A percentile compares a stretch with the other conserved stretches of the same genome.
These are phyloP conservation scores for Astyanax mexicanus DNA, from an alignment of 2,797 vertebrate genomes.

Conservation along the genomic window DNA sequence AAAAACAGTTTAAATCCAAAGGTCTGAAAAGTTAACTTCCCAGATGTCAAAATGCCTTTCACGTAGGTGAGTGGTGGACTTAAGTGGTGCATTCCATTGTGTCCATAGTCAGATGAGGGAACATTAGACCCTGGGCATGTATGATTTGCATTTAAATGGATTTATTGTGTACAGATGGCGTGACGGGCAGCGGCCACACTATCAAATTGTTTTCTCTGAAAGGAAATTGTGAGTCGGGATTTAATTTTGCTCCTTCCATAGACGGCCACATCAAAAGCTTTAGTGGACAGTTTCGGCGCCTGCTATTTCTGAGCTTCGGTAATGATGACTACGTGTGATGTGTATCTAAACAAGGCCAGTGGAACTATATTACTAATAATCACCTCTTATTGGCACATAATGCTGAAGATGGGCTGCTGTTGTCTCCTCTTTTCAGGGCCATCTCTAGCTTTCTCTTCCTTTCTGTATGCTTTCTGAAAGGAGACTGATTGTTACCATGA, in stretches of 20 bases:
- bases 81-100: slow-evolving; percentile 61
- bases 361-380: slow-evolving; percentile 33
- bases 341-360: slow-evolving; percentile 36
- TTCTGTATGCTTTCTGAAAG: not conserved
- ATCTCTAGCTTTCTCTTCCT: slow-evolving; percentile 12
- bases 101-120: slow-evolving; percentile 46
- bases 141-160: slow-evolving; percentile 79
- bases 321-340: slow-evolving; percentile 51
- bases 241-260: slow-evolving; percentile 52
- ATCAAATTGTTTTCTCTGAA: slow-evolving; percentile 59
- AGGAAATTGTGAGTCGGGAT: slow-evolving; percentile 60
- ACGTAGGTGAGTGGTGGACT: slow-evolving; percentile 29
- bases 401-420: slow-evolving; percentile 37
- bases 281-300: slow-evolving; percentile 28
- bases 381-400: slow-evolving; percentile 32
- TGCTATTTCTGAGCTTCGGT: slow-evolving; percentile 30
- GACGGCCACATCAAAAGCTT: slow-evolving; percentile 36
- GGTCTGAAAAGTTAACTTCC: slow-evolving; percentile 15
- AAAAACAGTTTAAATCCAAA: not conserved
- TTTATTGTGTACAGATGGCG: slow-evolving; percentile 66
- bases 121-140: slow-evolving; percentile 59
- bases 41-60: slow-evolving; percentile 25
- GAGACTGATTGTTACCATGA: slow-evolving; percentile 21
- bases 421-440: slow-evolving; percentile 18
- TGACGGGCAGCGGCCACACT: slow-evolving; percentile 63